Conservation (phyloP, 2,113 vertebrate genomes). For the Gnathonemus longibarbis region DNA sequence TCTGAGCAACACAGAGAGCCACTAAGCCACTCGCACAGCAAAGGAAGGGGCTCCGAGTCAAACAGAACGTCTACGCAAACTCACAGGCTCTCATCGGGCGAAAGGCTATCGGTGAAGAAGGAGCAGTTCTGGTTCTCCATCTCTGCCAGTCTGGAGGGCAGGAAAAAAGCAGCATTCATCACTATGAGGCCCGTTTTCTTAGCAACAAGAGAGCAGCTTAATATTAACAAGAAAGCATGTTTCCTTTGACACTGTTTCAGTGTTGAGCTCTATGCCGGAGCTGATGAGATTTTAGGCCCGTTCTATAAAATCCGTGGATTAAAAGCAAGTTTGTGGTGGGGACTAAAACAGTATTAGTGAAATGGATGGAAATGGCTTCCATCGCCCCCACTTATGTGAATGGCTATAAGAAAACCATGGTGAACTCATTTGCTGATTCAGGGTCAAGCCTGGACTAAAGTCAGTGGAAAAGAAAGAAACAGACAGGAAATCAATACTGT, state of each 20-base stretch:
- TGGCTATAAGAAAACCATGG: not conserved
- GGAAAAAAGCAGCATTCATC: not conserved
- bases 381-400: not conserved
- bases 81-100: slow-evolving; percentile 76
- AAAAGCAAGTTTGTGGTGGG: not conserved
- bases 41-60: not conserved
- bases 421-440: not conserved
- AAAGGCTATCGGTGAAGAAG: slow-evolving; percentile 72
- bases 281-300: not conserved
- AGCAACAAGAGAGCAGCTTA: not conserved
- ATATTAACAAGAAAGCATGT: not conserved
- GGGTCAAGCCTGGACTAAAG: not conserved
- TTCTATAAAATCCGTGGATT: not conserved
- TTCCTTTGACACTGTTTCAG: not conserved
- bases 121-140: slow-evolving; percentile 79
- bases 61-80: slow-evolving; percentile 34
- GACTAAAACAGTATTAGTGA: not conserved
- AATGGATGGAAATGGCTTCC: not conserved
- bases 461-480: not conserved
- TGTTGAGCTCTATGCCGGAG: not conserved
- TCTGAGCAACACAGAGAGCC: slow-evolving; percentile 42
- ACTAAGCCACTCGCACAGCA: not conserved
- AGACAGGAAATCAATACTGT: slow-evolving; percentile 1
- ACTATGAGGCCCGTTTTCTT: not conserved
- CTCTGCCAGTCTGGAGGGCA: slow-evolving; percentile 61